Evolutionary conservation across 1,140 invertebrate species (phyloP).

Genomic region (Papilio glaucus): DNA sequence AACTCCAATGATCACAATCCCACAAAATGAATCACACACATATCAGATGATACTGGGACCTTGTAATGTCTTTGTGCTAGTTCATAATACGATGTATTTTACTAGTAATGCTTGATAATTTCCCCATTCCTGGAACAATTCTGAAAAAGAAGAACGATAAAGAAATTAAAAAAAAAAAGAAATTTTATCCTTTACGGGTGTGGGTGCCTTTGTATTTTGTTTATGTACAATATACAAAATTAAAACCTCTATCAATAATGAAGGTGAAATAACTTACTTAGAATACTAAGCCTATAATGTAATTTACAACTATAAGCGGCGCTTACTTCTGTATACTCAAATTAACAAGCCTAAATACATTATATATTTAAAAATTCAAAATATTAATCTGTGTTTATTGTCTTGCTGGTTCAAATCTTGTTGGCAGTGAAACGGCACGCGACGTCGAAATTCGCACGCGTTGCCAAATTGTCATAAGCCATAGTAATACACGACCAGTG

Average conservation of each 20-base stretch:
- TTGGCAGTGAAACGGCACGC: constrained; percentile 33
- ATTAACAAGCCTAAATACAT: background rate
- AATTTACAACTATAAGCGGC: constrained; percentile 13
- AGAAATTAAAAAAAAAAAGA: no score
- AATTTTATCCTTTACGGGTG: no score
- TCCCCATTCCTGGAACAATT: constrained; percentile 23
- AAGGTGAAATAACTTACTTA: constrained; percentile 1
- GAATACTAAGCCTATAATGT: constrained; percentile 20
- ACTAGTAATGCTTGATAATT: background rate
- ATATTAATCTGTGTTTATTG: background rate
- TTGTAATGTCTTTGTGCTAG: constrained; percentile 13
- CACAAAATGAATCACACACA: constrained; percentile 22
- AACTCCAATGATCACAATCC: constrained; percentile 10
- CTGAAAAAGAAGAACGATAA: background rate
- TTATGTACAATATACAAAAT: background rate
- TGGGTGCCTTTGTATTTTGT: background rate
- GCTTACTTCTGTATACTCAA: background rate
- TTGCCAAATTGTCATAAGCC: constrained; percentile 38
- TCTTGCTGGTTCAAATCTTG: constrained; percentile 23
- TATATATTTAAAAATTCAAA: background rate
- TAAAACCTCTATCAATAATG: constrained; percentile 8
- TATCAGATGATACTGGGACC: constrained; percentile 12
- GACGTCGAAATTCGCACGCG: constrained; percentile 28
- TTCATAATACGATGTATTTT: background rate
- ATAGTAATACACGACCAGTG: constrained; percentile 30